Percentiles rank a stretch among this genome's conserved stretches.
Evolutionary conservation across 30 jellyfish, hydroid and myxozoan genomes (phyloP).

Genomic region (Rhopilema esculentum): DNA sequence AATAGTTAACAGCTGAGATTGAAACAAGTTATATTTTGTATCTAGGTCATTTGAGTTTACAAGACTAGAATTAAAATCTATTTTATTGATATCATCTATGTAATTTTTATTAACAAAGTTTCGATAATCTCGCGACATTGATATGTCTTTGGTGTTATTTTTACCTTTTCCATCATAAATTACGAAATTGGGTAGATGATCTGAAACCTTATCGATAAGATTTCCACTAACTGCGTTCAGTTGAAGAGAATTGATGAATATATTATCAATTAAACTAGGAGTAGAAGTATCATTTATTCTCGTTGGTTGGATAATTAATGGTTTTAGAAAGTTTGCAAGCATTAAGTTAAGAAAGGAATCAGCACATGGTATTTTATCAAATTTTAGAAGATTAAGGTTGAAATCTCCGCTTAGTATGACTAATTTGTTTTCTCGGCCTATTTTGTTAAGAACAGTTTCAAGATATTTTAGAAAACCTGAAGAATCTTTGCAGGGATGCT

Average conservation of each 20-base stretch:
- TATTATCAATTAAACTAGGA: conserved; percentile 16
- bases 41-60: not conserved
- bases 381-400: conserved; percentile 26
- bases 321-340: conserved; percentile 24
- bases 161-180: not conserved
- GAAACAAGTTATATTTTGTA: not conserved
- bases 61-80: not conserved
- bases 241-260: conserved; percentile 1
- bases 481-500: conserved; percentile 19
- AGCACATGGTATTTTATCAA: conserved; percentile 21
- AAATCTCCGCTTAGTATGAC: conserved; percentile 4
- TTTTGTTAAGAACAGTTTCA: conserved; percentile 1
- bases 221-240: conserved; percentile 10
- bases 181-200: conserved; percentile 11
- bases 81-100: not conserved
- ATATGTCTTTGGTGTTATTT: not conserved
- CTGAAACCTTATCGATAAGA: conserved; percentile 8
- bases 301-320: conserved; percentile 10
- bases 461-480: not conserved
- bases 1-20: not conserved
- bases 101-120: not conserved
- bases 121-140: not conserved
- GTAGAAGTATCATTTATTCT: conserved; percentile 4
- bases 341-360: conserved; percentile 16
- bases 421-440: not conserved